These are phyloP conservation scores for Leptosomus discolor DNA, from an alignment of 2,113 vertebrate species.

Conservation along the genomic window DNA sequence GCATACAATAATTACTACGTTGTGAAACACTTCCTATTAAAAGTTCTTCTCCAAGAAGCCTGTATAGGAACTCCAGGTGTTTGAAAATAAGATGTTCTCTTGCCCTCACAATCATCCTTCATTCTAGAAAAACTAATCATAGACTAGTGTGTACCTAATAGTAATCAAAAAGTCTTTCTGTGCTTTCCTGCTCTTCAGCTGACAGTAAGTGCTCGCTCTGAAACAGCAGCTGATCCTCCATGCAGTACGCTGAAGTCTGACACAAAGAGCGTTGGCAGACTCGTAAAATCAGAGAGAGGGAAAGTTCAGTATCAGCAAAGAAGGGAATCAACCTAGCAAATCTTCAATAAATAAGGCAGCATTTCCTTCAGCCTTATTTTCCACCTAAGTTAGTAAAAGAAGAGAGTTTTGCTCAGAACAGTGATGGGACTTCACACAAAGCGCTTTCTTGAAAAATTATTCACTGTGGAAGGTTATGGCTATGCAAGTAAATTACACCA, in stretches of 20 bases:
- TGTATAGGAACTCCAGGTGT: not conserved
- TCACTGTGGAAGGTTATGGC: not conserved
- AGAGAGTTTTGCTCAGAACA: not conserved
- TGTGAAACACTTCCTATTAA: not conserved
- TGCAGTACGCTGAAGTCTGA: rapidly evolving
- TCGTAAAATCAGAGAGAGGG: not conserved
- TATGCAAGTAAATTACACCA: not conserved
- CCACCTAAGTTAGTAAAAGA: not conserved
- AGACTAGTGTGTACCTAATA: not conserved
- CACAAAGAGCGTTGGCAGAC: rapidly evolving
- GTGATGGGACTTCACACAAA: not conserved
- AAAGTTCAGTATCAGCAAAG: not conserved
- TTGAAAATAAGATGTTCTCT: not conserved
- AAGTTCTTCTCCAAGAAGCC: not conserved
- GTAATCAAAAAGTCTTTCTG: not conserved
- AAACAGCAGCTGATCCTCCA: not conserved
- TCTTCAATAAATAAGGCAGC: not conserved
- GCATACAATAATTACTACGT: not conserved
- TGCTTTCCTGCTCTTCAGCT: not conserved
- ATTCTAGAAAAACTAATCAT: not conserved
- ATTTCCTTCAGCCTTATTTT: not conserved
- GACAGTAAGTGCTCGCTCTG: rapidly evolving
- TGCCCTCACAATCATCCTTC: not conserved
- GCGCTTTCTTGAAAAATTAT: not conserved
- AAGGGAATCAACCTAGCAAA: not conserved